Evolutionary conservation across 2,888 invertebrate genomes (phyloP).

Genomic region (Chymomyza procnemis): DNA sequence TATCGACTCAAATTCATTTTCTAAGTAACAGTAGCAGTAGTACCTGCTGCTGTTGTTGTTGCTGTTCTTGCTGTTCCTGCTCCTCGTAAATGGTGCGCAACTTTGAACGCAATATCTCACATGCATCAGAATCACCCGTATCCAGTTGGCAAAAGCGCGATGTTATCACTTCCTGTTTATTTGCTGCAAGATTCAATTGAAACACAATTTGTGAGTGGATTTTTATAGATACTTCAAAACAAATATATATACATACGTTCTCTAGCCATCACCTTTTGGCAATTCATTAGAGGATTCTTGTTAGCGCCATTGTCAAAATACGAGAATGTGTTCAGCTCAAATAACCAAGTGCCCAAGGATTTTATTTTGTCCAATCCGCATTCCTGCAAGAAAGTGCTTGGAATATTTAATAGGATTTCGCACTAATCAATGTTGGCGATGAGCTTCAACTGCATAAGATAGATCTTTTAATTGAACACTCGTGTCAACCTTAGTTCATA

Average conservation of each 20-base stretch:
- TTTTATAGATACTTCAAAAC: neutral
- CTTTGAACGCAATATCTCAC: slow-evolving; percentile 70
- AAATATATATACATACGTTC: slow-evolving; percentile 69
- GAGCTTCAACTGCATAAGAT: no score
- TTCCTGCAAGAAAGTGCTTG: slow-evolving; percentile 52
- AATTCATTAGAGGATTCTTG: slow-evolving; percentile 76
- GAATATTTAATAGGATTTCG: neutral
- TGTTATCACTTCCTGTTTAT: slow-evolving; percentile 64
- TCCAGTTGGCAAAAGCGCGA: slow-evolving; percentile 77
- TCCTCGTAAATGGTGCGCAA: slow-evolving; percentile 39
- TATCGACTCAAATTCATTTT: no score
- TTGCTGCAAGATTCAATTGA: slow-evolving; percentile 38
- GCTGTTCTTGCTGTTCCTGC: slow-evolving; percentile 14
- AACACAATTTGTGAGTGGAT: neutral
- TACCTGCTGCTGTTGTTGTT: slow-evolving; percentile 32
- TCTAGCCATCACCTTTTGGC: slow-evolving; percentile 78
- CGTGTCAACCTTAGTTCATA: no score
- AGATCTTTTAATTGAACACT: no score
- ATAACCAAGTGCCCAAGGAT: slow-evolving; percentile 75
- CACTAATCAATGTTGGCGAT: no score
- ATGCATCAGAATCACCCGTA: slow-evolving; percentile 76
- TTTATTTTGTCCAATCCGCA: slow-evolving; percentile 76
- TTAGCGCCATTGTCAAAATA: slow-evolving; percentile 70
- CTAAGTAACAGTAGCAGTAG: no score
- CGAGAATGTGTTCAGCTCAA: slow-evolving; percentile 77